Conservation (phyloP, 1,140 invertebrate genomes). For the Drosophila sechellia region DNA sequence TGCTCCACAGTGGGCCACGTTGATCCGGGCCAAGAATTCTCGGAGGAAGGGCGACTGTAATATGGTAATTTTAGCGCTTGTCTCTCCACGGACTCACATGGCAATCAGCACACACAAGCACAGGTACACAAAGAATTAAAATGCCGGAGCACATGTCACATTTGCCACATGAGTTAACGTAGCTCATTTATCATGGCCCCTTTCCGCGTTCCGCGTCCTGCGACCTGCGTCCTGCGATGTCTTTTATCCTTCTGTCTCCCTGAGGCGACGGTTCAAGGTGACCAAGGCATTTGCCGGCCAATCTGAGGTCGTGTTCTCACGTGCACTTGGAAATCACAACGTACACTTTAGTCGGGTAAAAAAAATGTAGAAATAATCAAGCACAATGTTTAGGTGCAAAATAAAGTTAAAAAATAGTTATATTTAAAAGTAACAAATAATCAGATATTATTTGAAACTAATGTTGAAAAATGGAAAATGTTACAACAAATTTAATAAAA, state of each 20-base stretch:
- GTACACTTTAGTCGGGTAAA: not conserved
- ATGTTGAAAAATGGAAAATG: too few relatives aligned
- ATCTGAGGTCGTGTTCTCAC: conserved; percentile 32
- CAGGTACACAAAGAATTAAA: conserved; percentile 66
- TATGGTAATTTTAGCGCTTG: conserved; percentile 76
- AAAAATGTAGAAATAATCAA: not conserved
- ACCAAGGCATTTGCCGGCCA: conserved; percentile 51
- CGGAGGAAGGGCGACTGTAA: conserved; percentile 22
- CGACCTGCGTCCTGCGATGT: conserved; percentile 9
- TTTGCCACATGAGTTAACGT: conserved; percentile 74
- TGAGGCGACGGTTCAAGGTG: conserved; percentile 61
- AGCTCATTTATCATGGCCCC: conserved; percentile 71
- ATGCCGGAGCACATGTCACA: conserved; percentile 72
- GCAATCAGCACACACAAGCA: conserved; percentile 32
- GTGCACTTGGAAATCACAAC: conserved; percentile 7
- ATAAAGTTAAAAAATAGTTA: too few relatives aligned
- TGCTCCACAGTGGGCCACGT: conserved; percentile 3
- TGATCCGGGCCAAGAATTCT: conserved; percentile 30
- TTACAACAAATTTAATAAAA: too few relatives aligned
- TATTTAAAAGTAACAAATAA: too few relatives aligned
- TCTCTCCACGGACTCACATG: conserved; percentile 48
- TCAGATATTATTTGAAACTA: too few relatives aligned
- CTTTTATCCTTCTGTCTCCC: conserved; percentile 29
- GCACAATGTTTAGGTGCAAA: too few relatives aligned
- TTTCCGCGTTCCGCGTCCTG: not conserved